Percentiles rank a stretch among this genome's conserved stretches.
phyloP scores from a whole-genome alignment of 2,113 vertebrate species.

The Chascanopsetta lugubris region DNA sequence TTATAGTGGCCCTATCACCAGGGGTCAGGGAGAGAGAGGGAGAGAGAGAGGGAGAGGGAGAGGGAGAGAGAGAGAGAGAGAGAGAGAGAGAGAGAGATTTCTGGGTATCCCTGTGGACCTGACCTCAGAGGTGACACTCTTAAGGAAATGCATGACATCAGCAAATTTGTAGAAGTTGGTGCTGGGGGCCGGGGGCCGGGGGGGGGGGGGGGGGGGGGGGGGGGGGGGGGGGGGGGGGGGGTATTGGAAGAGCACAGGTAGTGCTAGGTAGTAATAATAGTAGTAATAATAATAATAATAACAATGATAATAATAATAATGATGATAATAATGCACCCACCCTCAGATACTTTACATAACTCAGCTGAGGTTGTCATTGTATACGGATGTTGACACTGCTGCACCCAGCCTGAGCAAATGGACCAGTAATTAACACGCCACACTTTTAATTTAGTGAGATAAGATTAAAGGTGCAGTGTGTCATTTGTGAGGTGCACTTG shows the following conservation, averaged over 20 bases:
- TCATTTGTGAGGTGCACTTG: no score
- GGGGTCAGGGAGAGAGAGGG: no score
- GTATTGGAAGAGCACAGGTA: conserved; percentile 85
- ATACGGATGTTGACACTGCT: conserved; percentile 3
- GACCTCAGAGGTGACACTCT: conserved; percentile 91
- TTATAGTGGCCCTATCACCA: conserved; percentile 12
- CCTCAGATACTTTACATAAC: no score
- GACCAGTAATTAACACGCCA: not conserved
- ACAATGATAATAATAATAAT: no score
- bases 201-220: conserved; percentile 89
- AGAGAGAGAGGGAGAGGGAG: no score
- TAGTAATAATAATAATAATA: no score
- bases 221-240: conserved; percentile 83
- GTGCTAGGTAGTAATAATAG: conserved; percentile 64
- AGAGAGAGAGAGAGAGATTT: conserved; percentile 16
- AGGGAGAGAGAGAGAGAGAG: no score
- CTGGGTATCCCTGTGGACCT: conserved; percentile 16
- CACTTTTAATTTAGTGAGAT: not conserved
- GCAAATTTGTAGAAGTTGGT: conserved; percentile 92
- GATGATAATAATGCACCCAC: no score
- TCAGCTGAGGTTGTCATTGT: not conserved
- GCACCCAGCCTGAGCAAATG: not conserved
- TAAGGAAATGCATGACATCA: conserved; percentile 90
- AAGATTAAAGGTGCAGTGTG: not conserved
- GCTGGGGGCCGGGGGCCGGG: conserved; percentile 90